phyloP scores from a whole-genome alignment of 2,888 invertebrate genomes.

The Griposia aprilina region DNA sequence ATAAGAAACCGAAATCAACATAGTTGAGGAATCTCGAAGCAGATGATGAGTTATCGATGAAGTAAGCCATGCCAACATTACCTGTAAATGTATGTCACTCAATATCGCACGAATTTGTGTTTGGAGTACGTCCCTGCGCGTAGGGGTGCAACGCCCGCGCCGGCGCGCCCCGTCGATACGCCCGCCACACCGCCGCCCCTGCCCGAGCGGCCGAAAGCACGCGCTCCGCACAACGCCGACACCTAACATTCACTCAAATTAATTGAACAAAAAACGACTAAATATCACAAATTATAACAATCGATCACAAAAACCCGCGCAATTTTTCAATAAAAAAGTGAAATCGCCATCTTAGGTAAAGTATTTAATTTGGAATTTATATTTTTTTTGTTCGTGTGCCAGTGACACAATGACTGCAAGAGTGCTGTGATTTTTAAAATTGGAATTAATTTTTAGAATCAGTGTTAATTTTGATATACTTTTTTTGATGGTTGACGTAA shows the following conservation, averaged over 20 bases:
- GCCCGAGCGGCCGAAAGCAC: slow-evolving; percentile 79
- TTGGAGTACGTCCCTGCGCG: slow-evolving; percentile 74
- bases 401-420: slow-evolving; percentile 71
- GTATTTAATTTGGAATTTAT: slow-evolving; percentile 47
- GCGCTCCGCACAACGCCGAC: slow-evolving; percentile 68
- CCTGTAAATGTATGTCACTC: slow-evolving; percentile 31
- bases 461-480: slow-evolving; percentile 55
- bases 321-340: slow-evolving; percentile 46
- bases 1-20: background rate
- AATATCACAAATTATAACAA: slow-evolving; percentile 43
- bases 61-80: background rate
- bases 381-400: slow-evolving; percentile 62
- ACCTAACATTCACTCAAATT: slow-evolving; percentile 62
- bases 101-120: slow-evolving; percentile 18
- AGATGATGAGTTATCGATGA: background rate
- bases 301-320: slow-evolving; percentile 53
- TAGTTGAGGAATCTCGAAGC: background rate
- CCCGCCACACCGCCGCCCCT: slow-evolving; percentile 76
- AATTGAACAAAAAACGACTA: slow-evolving; percentile 48
- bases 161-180: slow-evolving; percentile 79
- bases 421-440: slow-evolving; percentile 75
- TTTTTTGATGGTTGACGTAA: slow-evolving; percentile 43
- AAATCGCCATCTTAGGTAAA: slow-evolving; percentile 29
- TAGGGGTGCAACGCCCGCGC: slow-evolving; percentile 84
- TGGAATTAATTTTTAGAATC: slow-evolving; percentile 56